A percentile compares a stretch with the other conserved stretches of the same genome.
phyloP scores from a whole-genome alignment of 2,113 vertebrate species.

The Balaenoptera acutorostrata region DNA sequence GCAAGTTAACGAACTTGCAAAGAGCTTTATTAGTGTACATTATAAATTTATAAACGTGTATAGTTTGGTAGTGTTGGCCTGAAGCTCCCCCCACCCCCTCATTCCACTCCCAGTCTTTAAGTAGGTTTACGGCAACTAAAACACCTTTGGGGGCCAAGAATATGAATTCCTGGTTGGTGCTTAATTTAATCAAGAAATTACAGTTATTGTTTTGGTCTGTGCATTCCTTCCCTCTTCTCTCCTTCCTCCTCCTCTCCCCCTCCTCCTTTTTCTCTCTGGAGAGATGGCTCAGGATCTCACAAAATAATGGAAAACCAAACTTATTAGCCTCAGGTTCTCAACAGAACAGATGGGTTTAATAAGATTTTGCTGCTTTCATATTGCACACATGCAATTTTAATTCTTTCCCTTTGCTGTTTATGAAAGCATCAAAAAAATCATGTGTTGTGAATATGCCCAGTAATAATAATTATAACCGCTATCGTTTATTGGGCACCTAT shows the following conservation, averaged over 20 bases:
- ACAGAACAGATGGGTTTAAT: conserved; percentile 31
- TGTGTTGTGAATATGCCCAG: background rate
- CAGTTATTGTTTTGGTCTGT: background rate
- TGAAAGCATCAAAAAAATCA: background rate
- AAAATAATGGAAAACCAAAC: conserved; percentile 35
- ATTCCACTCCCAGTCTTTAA: background rate
- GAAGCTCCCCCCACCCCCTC: background rate
- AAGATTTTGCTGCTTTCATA: background rate
- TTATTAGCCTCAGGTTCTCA: conserved; percentile 23
- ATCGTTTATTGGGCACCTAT: background rate
- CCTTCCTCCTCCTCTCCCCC: too few species aligned
- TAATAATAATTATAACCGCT: background rate
- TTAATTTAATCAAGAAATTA: background rate
- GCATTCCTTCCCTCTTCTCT: background rate
- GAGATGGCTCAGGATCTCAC: background rate
- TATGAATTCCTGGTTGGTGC: background rate
- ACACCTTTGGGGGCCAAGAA: background rate
- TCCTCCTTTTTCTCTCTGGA: background rate
- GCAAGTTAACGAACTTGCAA: background rate
- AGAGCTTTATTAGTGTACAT: background rate
- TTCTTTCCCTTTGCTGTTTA: background rate
- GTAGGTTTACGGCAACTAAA: background rate
- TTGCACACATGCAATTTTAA: background rate
- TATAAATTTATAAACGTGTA: accelerated
- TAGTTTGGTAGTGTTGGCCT: accelerated